A percentile compares a stretch with the other conserved stretches of the same genome.
These are phyloP conservation scores for Carassius carassius DNA, from an alignment of 2,113 vertebrate genomes.

Conservation along the genomic window DNA sequence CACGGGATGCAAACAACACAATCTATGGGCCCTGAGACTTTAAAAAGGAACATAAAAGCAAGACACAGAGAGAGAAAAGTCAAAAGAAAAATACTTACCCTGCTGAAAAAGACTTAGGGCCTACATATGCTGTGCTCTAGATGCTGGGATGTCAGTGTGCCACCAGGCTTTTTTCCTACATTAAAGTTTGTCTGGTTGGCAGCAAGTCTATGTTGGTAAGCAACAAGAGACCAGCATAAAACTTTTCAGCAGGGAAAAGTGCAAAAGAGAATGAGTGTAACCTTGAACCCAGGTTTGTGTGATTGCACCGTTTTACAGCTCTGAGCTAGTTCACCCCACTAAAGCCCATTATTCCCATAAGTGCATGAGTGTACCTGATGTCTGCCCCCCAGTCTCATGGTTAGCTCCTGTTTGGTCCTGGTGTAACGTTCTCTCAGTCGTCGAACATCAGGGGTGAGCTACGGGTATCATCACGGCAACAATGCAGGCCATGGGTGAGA, in stretches of 20 bases:
- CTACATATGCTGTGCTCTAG: not conserved
- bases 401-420: conserved; percentile 90
- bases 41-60: not conserved
- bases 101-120: conserved; percentile 14
- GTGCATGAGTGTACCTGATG: conserved; percentile 81
- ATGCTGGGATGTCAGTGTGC: not conserved
- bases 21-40: not conserved
- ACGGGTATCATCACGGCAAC: conserved; percentile 63
- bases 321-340: not conserved
- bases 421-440: conserved; percentile 89
- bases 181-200: not conserved
- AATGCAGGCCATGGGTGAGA: conserved; percentile 49
- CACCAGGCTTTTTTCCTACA: not conserved
- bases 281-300: not conserved
- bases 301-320: not conserved
- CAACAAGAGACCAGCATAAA: not conserved
- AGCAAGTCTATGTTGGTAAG: not conserved
- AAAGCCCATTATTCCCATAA: not conserved
- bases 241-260: not conserved
- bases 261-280: not conserved
- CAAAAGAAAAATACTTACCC: not conserved
- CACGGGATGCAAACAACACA: not conserved
- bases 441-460: conserved; percentile 89
- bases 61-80: not conserved
- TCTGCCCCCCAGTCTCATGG: conserved; percentile 87